A percentile compares a stretch with the other conserved stretches of the same genome.
Conservation (phyloP, 2,113 vertebrate species). For the Podarcis cretensis region DNA sequence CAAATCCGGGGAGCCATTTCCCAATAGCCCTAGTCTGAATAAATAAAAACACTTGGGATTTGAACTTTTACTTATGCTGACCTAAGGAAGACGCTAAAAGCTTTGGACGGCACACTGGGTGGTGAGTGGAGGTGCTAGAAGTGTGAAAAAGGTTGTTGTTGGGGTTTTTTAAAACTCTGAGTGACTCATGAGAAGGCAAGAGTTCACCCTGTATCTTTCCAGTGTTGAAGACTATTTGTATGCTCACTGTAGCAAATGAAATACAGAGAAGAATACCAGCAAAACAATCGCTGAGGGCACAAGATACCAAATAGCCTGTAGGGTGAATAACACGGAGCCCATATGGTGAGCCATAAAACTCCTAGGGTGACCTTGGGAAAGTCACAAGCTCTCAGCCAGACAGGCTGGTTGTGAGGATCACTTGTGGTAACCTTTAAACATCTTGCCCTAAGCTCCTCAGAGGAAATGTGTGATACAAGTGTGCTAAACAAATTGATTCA, state of each 20-base stretch:
- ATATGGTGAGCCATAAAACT: neutral
- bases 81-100: neutral
- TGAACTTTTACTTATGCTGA: neutral
- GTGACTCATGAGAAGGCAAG: constrained; percentile 17
- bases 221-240: neutral
- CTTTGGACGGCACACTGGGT: neutral
- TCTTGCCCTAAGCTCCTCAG: neutral
- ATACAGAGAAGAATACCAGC: neutral
- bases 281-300: neutral
- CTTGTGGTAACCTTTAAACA: neutral
- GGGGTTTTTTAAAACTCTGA: neutral
- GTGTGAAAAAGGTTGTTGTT: neutral
- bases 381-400: neutral
- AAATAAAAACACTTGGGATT: neutral
- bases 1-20: no score
- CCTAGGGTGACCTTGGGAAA: neutral
- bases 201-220: neutral
- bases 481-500: neutral
- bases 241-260: neutral
- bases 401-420: neutral
- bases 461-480: neutral
- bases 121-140: constrained; percentile 34
- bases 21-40: no score
- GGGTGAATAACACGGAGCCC: neutral
- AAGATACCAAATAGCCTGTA: neutral